These are phyloP conservation scores for Theropithecus gelada DNA, from an alignment of 2,113 vertebrate species.

Conservation along the genomic window DNA sequence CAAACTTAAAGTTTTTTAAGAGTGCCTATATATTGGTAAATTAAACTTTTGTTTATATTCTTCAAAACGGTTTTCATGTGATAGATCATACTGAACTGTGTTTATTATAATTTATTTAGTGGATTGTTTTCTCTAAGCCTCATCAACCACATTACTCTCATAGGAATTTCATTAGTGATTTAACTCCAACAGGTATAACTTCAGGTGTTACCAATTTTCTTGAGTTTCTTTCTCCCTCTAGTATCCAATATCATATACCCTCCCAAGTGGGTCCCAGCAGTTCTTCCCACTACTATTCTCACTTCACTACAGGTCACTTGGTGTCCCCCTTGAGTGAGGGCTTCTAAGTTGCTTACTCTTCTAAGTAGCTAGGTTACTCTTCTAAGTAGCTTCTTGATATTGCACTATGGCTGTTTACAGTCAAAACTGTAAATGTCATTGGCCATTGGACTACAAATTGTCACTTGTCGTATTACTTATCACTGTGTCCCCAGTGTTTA, in stretches of 20 bases:
- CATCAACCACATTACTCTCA: neutral
- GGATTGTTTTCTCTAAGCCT: neutral
- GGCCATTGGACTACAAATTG: too few species aligned
- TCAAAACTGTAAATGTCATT: neutral
- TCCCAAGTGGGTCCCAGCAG: neutral
- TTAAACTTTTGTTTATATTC: neutral
- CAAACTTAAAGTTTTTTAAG: neutral
- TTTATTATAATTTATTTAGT: neutral
- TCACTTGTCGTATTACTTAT: neutral
- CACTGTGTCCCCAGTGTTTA: neutral
- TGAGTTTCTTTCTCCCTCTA: neutral
- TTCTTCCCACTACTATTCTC: neutral
- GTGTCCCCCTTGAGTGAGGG: rapidly evolving
- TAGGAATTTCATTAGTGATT: neutral
- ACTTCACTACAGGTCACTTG: neutral
- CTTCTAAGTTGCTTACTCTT: neutral
- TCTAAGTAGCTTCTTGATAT: neutral
- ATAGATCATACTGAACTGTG: neutral
- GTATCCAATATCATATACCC: too few species aligned
- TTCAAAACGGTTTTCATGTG: neutral
- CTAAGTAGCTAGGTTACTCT: neutral
- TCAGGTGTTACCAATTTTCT: neutral
- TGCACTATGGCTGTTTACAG: too few species aligned
- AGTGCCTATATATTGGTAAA: neutral
- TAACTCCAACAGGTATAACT: neutral